phyloP scores from a whole-genome alignment of 2,888 invertebrate species.

The Lutraria lutraria region DNA sequence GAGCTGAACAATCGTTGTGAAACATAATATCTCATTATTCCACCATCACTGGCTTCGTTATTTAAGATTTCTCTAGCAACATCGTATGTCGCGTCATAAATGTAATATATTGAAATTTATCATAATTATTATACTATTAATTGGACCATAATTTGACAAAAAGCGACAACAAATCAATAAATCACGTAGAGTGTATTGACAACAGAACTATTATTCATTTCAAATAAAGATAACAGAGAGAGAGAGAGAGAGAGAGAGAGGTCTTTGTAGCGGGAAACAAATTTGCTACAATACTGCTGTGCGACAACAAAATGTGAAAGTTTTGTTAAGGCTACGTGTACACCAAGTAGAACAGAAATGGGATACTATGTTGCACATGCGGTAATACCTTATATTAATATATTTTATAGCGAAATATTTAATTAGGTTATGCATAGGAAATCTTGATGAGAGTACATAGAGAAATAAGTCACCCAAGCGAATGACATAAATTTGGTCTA shows the following conservation, averaged over 20 bases:
- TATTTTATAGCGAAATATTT: too few species aligned
- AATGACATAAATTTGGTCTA: too few species aligned
- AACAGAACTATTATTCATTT: neutral
- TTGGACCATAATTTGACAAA: neutral
- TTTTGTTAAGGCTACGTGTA: too few species aligned
- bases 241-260: neutral
- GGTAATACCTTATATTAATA: too few species aligned
- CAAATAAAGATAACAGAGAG: neutral
- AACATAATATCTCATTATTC: slow-evolving; percentile 19
- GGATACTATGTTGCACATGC: too few species aligned
- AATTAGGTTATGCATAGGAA: too few species aligned
- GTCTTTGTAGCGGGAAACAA: neutral
- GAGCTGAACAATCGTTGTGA: neutral
- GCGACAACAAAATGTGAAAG: neutral
- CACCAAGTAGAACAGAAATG: too few species aligned
- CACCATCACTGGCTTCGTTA: neutral
- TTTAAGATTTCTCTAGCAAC: neutral
- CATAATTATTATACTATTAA: slow-evolving; percentile 7
- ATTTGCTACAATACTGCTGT: neutral
- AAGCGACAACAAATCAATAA: slow-evolving; percentile 8
- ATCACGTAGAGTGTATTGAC: neutral
- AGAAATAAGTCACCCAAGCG: too few species aligned
- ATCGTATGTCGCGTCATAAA: neutral
- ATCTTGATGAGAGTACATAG: too few species aligned
- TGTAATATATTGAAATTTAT: slow-evolving; percentile 18